Evolutionary conservation across 2,797 vertebrate genomes (phyloP).

Genomic region (Telmatherina bonti): DNA sequence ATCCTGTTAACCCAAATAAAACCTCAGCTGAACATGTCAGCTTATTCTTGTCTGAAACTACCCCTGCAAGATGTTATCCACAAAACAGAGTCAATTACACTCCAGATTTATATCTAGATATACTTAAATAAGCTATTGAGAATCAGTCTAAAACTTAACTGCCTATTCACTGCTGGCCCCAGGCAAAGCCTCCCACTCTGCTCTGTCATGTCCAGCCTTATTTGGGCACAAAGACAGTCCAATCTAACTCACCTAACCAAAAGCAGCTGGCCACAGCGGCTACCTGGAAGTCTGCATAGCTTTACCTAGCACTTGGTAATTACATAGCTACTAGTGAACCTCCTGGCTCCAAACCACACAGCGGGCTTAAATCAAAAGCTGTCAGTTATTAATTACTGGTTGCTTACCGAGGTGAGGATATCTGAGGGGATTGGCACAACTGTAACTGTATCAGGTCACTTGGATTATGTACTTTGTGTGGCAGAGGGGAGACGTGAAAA

Average conservation of each 20-base stretch:
- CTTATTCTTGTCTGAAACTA: conserved; percentile 26
- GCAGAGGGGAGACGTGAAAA: conserved; percentile 18
- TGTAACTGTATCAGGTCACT: conserved; percentile 62
- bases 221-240: conserved; percentile 33
- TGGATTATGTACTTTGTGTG: conserved; percentile 49
- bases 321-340: conserved; percentile 68
- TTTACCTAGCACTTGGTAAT: conserved; percentile 80
- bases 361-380: conserved; percentile 67
- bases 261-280: conserved; percentile 73
- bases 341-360: conserved; percentile 74
- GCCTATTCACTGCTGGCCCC: conserved; percentile 26
- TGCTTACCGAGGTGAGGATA: conserved; percentile 58
- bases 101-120: conserved; percentile 28
- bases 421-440: conserved; percentile 59
- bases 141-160: conserved; percentile 51
- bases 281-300: conserved; percentile 76
- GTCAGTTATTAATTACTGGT: conserved; percentile 77
- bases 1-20: conserved; percentile 24
- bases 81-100: conserved; percentile 6
- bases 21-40: conserved; percentile 6
- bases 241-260: conserved; percentile 62
- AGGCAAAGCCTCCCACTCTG: conserved; percentile 46
- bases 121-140: conserved; percentile 44
- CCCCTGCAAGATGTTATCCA: conserved; percentile 24
- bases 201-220: conserved; percentile 36